Percentiles rank a stretch among this genome's conserved stretches.
These are phyloP conservation scores for Marcusenius ussheri DNA, from an alignment of 2,113 vertebrate genomes.

Conservation along the genomic window DNA sequence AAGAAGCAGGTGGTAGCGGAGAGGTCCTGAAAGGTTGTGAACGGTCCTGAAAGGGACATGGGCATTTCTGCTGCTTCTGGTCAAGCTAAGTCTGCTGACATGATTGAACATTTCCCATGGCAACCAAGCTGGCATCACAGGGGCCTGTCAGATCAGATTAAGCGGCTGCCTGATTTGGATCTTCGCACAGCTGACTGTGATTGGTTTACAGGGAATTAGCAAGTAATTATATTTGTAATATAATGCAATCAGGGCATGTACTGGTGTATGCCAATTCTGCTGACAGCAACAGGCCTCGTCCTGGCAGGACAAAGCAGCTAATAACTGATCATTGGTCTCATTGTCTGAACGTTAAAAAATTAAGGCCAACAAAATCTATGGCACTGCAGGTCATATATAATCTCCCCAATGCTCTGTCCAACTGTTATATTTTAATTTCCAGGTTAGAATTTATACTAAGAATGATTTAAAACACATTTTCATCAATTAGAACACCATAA, in stretches of 20 bases:
- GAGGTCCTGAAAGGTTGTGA: background rate
- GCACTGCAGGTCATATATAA: background rate
- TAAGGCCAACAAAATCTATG: background rate
- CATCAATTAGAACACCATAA: background rate
- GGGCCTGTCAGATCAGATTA: slow-evolving; percentile 5
- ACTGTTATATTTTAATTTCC: background rate
- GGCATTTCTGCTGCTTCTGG: slow-evolving; percentile 24
- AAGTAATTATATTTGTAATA: slow-evolving; percentile 29
- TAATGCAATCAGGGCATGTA: slow-evolving; percentile 14
- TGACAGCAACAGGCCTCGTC: background rate
- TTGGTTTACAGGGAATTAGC: slow-evolving; percentile 10
- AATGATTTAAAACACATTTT: background rate
- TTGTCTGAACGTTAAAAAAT: background rate
- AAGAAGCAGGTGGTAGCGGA: slow-evolving; percentile 26
- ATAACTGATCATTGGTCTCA: background rate
- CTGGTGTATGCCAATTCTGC: slow-evolving; percentile 1
- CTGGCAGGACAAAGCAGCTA: background rate
- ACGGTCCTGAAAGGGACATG: background rate
- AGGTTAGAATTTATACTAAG: background rate
- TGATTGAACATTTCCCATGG: slow-evolving; percentile 33
- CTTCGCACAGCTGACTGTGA: slow-evolving; percentile 16
- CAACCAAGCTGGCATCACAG: slow-evolving; percentile 13
- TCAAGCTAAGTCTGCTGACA: slow-evolving; percentile 17
- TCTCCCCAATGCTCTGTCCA: background rate
- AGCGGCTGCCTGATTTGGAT: slow-evolving; percentile 2